A percentile compares a stretch with the other conserved stretches of the same genome.
Conservation (phyloP, 2,113 vertebrate genomes). For the Oxygymnocypris stewartii region DNA sequence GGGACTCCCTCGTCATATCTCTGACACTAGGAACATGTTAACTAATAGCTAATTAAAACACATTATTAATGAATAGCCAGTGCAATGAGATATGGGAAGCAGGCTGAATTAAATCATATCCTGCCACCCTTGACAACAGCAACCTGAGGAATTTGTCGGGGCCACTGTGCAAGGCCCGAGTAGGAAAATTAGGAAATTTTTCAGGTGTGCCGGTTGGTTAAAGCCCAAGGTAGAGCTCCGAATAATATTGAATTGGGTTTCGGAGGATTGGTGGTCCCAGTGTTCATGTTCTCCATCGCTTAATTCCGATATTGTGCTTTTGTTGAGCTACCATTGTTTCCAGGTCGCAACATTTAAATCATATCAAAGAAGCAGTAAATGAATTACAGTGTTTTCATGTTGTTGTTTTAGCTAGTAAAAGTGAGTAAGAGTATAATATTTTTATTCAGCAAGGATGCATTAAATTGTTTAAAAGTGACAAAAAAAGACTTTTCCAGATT, state of each 20-base stretch:
- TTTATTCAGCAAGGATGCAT: background rate
- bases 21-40: conserved; percentile 74
- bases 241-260: background rate
- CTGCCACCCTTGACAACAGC: conserved; percentile 59
- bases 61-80: conserved; percentile 74
- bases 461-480: background rate
- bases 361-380: background rate
- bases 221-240: background rate
- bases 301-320: background rate
- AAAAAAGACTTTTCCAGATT: background rate
- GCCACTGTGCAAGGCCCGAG: background rate
- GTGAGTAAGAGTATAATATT: background rate
- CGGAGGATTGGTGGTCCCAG: conserved; percentile 1
- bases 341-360: background rate
- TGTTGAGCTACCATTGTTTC: background rate
- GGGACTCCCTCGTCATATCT: conserved; percentile 67
- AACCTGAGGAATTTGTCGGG: conserved; percentile 49
- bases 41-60: conserved; percentile 81
- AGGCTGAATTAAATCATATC: conserved; percentile 73
- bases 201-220: background rate
- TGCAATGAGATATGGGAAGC: conserved; percentile 69
- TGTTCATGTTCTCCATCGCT: conserved; percentile 3
- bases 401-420: background rate
- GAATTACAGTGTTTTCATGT: background rate
- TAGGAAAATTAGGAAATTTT: background rate